Evolutionary conservation across 2,888 invertebrate species (phyloP).

Genomic region (Bhutanitis thaidina): DNA sequence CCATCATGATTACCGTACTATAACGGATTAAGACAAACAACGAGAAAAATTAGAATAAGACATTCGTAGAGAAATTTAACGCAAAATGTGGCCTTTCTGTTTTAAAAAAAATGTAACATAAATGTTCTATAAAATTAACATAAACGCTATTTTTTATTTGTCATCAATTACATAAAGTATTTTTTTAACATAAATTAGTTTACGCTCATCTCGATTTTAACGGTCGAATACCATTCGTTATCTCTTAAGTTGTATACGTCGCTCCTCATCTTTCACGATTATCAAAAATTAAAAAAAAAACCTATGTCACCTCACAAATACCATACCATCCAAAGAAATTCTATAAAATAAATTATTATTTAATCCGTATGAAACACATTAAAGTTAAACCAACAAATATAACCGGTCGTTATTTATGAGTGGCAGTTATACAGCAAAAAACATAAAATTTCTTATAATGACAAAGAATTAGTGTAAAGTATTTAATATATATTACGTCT

Average conservation of each 20-base stretch:
- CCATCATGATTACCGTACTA: neutral
- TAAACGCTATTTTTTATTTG: constrained; percentile 16
- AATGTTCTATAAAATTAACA: constrained; percentile 11
- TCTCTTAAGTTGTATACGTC: constrained; percentile 8
- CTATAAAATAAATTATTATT: constrained; percentile 61
- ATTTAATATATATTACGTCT: constrained; percentile 32
- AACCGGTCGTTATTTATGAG: constrained; percentile 65
- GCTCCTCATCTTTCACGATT: constrained; percentile 20
- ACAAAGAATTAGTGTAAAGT: constrained; percentile 64
- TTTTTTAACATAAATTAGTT: constrained; percentile 14
- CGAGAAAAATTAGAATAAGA: neutral
- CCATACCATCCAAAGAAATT: constrained; percentile 17
- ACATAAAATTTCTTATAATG: constrained; percentile 61
- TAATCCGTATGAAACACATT: constrained; percentile 65
- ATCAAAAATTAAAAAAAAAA: constrained; percentile 15
- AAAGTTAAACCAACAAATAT: constrained; percentile 71
- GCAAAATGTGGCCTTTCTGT: neutral
- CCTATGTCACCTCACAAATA: constrained; percentile 10
- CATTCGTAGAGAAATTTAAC: neutral
- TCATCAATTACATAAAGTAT: constrained; percentile 9
- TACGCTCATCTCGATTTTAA: neutral
- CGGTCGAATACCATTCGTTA: constrained; percentile 8
- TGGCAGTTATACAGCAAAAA: constrained; percentile 47
- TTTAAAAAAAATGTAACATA: constrained; percentile 1
- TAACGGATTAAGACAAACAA: neutral